Evolutionary conservation across 2,797 vertebrate species (phyloP), one percentile per base, ranked within the genome.

Genomic region (Lerista edwardsae): DNA sequence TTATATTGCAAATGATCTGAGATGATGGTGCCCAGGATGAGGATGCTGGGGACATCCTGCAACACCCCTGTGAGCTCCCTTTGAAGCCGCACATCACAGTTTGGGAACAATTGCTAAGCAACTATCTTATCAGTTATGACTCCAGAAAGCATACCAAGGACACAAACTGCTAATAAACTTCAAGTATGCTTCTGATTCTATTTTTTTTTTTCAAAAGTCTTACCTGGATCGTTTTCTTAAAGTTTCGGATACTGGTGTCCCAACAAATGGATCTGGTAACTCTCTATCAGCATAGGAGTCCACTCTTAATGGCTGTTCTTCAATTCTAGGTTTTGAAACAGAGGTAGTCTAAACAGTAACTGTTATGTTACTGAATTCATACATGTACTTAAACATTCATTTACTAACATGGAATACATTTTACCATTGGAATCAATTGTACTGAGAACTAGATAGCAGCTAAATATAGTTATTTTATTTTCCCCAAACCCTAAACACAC

Each of bases 201-300:
- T n/a, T n/a, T n/a, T n/a, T n/a, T n/a, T n/a, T n/a, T 21, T 31
- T 31, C 34, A 73, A 89, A 25, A 3, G 57, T 77, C 69, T 7
- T 94, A 99, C 98, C 98, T 98, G 84, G 98, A 98, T 93, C 95
- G 95, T 84, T 95, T 97, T 86, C 94, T 97, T 82, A 96, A 95
- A 57, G 95, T 90, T 93, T 96, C 96, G 75, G 95, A 96, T 92
- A 98, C 92, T 0, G 98, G 98, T 27, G 97, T 98, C 88, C 98
- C 97, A 83, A 99, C 91, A 94, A 99, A 99, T 0, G 97, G 97
- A 57, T 97, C 95, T 4, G 93, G 93, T 68, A 95, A 78, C 29
- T 96, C 92, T 64, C 87, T 44, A 17, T 94, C 88, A 31, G 94
- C 93, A 1, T 92, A 61, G 79, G 86, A 90, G 4, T 86, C 89